A percentile compares a stretch with the other conserved stretches of the same genome.
phyloP scores from a whole-genome alignment of 2,797 vertebrate species.

The Poeciliopsis infans region DNA sequence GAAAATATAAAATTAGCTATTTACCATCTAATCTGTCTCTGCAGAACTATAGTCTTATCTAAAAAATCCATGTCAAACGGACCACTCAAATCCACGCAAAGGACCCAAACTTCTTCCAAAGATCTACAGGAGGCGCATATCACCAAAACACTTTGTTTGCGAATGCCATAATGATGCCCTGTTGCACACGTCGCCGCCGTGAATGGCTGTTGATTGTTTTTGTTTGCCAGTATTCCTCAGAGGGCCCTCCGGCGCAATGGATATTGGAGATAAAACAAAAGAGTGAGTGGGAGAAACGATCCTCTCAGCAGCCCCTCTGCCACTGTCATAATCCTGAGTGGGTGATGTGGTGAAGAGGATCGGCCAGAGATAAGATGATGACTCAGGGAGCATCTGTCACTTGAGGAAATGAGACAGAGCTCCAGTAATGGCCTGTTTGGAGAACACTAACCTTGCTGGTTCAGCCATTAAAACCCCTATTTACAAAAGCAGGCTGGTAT shows the following conservation, averaged over 20 bases:
- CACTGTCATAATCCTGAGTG: slow-evolving; percentile 65
- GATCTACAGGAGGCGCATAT: neutral
- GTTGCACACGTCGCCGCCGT: slow-evolving; percentile 1
- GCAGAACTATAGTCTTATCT: slow-evolving; percentile 18
- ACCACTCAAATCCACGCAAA: slow-evolving; percentile 29
- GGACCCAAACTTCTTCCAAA: slow-evolving; percentile 1
- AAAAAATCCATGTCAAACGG: slow-evolving; percentile 29
- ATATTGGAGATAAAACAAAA: slow-evolving; percentile 41
- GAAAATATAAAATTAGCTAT: slow-evolving; percentile 9
- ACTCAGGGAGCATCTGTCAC: slow-evolving; percentile 54
- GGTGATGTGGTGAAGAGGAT: slow-evolving; percentile 53
- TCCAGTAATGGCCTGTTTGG: slow-evolving; percentile 44
- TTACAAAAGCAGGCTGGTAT: slow-evolving; percentile 35
- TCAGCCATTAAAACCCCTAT: slow-evolving; percentile 30
- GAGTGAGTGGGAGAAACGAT: slow-evolving; percentile 49
- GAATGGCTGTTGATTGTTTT: slow-evolving; percentile 35
- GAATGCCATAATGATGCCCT: slow-evolving; percentile 12
- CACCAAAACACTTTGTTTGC: slow-evolving; percentile 4
- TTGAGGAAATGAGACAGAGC: slow-evolving; percentile 54
- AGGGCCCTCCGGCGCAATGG: slow-evolving; percentile 15
- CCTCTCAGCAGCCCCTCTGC: slow-evolving; percentile 55
- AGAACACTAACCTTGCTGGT: slow-evolving; percentile 31
- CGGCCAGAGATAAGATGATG: slow-evolving; percentile 52
- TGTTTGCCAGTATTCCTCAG: slow-evolving; percentile 25
- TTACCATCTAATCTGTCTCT: slow-evolving; percentile 30